These are phyloP conservation scores for Enteromius paludinosus DNA, from an alignment of 2,797 vertebrate genomes.

Conservation along the genomic window DNA sequence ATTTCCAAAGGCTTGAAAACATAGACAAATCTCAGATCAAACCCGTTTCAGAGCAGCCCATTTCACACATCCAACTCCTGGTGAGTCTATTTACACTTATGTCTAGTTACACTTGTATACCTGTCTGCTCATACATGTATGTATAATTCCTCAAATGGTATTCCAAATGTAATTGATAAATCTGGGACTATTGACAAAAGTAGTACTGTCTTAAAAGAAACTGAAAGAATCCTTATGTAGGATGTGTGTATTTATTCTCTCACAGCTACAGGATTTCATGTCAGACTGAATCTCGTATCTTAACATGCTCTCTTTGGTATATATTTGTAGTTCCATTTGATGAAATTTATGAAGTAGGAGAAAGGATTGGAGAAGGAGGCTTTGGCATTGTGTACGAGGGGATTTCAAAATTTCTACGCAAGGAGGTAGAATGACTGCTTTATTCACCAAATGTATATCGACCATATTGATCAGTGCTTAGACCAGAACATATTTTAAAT, in stretches of 20 bases:
- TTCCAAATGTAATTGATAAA: neutral
- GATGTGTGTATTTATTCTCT: neutral
- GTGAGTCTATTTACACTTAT: too few relatives aligned
- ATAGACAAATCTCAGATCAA: too few relatives aligned
- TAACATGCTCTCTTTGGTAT: neutral
- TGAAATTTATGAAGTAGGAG: conserved; percentile 2
- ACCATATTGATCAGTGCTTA: neutral
- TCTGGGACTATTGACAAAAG: neutral
- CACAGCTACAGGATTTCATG: neutral
- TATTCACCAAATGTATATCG: neutral
- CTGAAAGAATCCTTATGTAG: neutral
- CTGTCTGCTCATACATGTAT: neutral
- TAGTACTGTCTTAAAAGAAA: neutral
- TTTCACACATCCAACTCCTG: too few relatives aligned
- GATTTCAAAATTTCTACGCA: neutral
- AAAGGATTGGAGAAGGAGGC: conserved; percentile 12
- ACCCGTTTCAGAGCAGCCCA: too few relatives aligned
- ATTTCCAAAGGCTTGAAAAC: too few relatives aligned
- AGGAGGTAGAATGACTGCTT: neutral
- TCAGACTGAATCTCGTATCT: neutral
- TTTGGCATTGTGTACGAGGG: neutral
- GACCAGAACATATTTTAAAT: neutral
- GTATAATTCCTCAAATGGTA: neutral
- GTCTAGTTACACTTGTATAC: neutral
- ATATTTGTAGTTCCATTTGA: conserved; percentile 6